Evolutionary conservation across 2,797 vertebrate genomes (phyloP).

Genomic region (Mormyrus hasselquistii): DNA sequence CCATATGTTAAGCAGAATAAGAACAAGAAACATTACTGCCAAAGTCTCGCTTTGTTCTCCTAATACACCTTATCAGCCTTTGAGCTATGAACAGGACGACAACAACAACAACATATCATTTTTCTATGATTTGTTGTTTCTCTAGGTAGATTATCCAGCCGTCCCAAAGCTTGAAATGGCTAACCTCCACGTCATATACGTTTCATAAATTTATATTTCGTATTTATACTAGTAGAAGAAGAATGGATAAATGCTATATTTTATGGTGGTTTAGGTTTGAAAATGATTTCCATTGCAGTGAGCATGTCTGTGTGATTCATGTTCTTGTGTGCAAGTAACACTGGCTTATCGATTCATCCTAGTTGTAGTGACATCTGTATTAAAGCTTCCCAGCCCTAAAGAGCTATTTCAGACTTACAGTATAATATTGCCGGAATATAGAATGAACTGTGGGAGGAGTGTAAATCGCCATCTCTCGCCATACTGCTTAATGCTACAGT

Average conservation of each 20-base stretch:
- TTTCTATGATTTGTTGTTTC: neutral
- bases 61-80: neutral
- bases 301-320: neutral
- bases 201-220: neutral
- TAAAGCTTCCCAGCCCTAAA: neutral
- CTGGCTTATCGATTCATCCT: neutral
- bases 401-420: neutral
- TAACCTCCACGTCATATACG: neutral
- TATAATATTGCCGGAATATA: neutral
- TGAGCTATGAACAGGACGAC: neutral
- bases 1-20: conserved; percentile 4
- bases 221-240: neutral
- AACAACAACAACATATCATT: neutral
- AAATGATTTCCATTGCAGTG: neutral
- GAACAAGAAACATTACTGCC: neutral
- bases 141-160: neutral
- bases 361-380: neutral
- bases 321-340: neutral
- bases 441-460: neutral
- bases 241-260: neutral
- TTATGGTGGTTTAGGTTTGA: neutral
- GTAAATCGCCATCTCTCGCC: neutral
- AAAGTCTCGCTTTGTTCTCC: neutral
- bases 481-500: neutral
- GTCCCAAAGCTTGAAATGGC: too few species aligned